Conservation (phyloP, 1,140 invertebrate genomes). For the Leptoteleia sp. region DNA sequence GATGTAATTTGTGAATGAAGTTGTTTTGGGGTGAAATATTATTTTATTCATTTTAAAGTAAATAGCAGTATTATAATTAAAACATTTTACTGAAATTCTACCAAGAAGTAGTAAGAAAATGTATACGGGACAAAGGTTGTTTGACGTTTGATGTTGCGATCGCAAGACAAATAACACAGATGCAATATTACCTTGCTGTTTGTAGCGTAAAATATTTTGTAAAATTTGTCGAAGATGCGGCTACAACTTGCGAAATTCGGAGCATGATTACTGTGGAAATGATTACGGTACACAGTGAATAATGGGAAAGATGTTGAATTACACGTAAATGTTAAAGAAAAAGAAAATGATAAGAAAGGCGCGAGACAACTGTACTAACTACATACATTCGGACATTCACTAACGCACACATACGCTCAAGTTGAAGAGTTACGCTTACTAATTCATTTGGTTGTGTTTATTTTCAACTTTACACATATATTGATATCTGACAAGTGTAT, state of each 20-base stretch:
- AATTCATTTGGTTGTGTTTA: too few species aligned
- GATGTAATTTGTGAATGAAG: too few species aligned
- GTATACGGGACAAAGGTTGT: slow-evolving; percentile 1
- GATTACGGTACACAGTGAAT: background rate
- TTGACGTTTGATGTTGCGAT: slow-evolving; percentile 7
- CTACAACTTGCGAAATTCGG: slow-evolving; percentile 7
- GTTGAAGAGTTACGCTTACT: too few species aligned
- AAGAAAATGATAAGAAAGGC: background rate
- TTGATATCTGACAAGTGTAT: too few species aligned
- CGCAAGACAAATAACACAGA: background rate
- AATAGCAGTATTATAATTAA: background rate
- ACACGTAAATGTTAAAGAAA: background rate
- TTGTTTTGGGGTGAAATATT: too few species aligned
- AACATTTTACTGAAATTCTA: background rate
- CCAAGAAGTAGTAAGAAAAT: background rate
- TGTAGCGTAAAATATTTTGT: background rate
- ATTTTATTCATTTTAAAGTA: background rate
- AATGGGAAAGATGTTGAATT: background rate
- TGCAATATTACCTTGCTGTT: slow-evolving; percentile 3
- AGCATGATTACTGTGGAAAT: slow-evolving; percentile 2
- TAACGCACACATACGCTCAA: too few species aligned
- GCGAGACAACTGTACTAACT: too few species aligned
- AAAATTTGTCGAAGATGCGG: background rate
- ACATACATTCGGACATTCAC: too few species aligned
- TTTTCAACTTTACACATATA: too few species aligned